These are phyloP conservation scores for Scaptodrosophila latifasciaeformis DNA, from an alignment of 2,888 invertebrate genomes.

Conservation along the genomic window DNA sequence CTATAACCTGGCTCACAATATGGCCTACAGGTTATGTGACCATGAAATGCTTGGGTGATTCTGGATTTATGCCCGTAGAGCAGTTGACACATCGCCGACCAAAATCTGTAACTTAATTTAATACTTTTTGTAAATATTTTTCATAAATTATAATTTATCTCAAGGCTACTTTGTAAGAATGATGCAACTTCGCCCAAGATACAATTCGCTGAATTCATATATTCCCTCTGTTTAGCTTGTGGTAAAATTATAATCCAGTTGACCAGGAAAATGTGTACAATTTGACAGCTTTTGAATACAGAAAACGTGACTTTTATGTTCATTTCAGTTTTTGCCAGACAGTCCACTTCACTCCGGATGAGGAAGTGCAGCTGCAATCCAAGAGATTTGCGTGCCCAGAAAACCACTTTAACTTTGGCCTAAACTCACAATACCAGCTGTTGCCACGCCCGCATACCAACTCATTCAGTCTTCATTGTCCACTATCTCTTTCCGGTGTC, in stretches of 20 bases:
- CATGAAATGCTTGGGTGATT: slow-evolving; percentile 87
- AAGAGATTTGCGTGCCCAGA: slow-evolving; percentile 5
- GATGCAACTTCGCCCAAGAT: no score
- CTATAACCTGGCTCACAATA: slow-evolving; percentile 93
- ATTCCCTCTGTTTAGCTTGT: slow-evolving; percentile 1
- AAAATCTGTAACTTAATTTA: not conserved
- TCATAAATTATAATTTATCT: not conserved
- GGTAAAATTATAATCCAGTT: not conserved
- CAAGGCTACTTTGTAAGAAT: no score
- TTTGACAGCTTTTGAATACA: slow-evolving; percentile 8
- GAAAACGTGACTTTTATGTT: slow-evolving; percentile 55
- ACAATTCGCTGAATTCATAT: no score
- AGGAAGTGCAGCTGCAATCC: slow-evolving; percentile 10
- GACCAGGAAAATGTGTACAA: not conserved
- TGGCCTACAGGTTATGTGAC: slow-evolving; percentile 90
- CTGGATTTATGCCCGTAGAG: slow-evolving; percentile 90
- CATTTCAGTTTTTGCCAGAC: slow-evolving; percentile 33
- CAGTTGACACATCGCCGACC: slow-evolving; percentile 79
- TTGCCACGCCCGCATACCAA: slow-evolving; percentile 20
- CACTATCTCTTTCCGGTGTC: no score
- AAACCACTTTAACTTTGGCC: slow-evolving; percentile 56
- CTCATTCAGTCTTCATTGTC: no score
- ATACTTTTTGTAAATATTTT: not conserved
- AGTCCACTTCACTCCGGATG: slow-evolving; percentile 20
- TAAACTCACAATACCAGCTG: slow-evolving; percentile 49